Evolutionary conservation across 2,888 invertebrate genomes (phyloP), one percentile per base, ranked within the genome.

Genomic region (Andrena marginata): DNA sequence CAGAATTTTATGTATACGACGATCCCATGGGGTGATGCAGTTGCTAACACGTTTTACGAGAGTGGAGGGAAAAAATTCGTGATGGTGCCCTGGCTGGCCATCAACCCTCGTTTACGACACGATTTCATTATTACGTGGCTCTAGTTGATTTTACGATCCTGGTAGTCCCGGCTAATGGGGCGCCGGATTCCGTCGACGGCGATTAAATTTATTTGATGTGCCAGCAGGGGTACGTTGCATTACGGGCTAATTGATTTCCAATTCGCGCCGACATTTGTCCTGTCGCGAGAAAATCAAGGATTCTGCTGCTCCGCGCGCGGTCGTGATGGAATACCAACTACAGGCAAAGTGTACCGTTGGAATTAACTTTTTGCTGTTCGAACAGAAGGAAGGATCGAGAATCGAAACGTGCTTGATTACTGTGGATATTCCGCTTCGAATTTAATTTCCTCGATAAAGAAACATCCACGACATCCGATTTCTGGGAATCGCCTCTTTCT

Each of bases 141-240:
- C 13, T 8, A 51, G 54, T 59, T 56, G 48, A 85, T 76, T 85
- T 85, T 85, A 85, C 59, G 72, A 70, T 56, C 31, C 26, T n/a
- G 42, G 35, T 71, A 54, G 49, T n/a, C 51, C 31, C 64, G 31
- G 54, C 49, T 62, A 54, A 67, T 63, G 31, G 23, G 29, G 2
- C 42, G 23, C 26, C 23, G 75, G 67, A 51, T 78, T 62, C 62
- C 67, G 67, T 74, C 31, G 71, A 20, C 62, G 60, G 26, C 69
- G 77, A 85, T 85, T 77, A 85, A 73, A 81, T 81, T 81, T 85
- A 82, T 79, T 84, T 35, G 59, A 56, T 69, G 72, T 68, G 48
- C 56, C 64, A 48, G 29, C n/a, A 16, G 48, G 56, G 56, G 16
- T 65, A 29, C 60, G 48, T 64, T 29, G 63, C 75, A 76, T 77